Percentiles rank a stretch among this genome's conserved stretches.
These are phyloP conservation scores for Gobio gobio DNA, from an alignment of 2,113 vertebrate species.

Conservation along the genomic window DNA sequence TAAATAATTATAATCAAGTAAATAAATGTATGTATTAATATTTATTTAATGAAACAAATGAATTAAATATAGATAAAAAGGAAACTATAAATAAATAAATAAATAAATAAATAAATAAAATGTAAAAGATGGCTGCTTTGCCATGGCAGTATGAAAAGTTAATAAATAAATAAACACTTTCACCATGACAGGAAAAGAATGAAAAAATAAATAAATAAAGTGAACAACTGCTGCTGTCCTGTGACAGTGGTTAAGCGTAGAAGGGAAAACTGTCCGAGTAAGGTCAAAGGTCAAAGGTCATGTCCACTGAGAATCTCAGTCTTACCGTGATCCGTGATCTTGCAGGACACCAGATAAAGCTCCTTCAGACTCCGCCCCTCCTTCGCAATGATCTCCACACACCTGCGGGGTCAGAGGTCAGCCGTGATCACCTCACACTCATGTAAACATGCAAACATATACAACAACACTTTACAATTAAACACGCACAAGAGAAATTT, in stretches of 20 bases:
- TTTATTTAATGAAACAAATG: too few species aligned
- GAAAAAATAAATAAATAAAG: background rate
- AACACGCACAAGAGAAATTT: too few species aligned
- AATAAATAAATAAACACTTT: background rate
- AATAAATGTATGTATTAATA: too few species aligned
- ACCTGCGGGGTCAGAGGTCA: constrained; percentile 73
- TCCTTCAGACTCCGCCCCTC: constrained; percentile 95
- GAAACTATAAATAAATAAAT: background rate
- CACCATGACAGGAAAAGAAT: background rate
- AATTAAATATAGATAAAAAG: background rate
- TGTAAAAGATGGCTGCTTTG: background rate
- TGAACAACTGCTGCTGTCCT: background rate
- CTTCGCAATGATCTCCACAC: constrained; percentile 98
- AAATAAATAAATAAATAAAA: background rate
- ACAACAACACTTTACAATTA: too few species aligned
- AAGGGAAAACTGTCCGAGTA: background rate
- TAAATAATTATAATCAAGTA: too few species aligned
- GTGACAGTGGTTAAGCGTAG: background rate
- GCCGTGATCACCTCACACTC: background rate
- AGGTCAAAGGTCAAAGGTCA: background rate
- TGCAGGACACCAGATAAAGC: constrained; percentile 97
- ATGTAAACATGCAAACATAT: too few species aligned
- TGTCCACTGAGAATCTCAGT: constrained; percentile 26
- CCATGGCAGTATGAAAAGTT: background rate
- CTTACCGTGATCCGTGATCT: constrained; percentile 98